Conservation (phyloP, 1,140 invertebrate genomes). For the Lepidostoma basale region DNA sequence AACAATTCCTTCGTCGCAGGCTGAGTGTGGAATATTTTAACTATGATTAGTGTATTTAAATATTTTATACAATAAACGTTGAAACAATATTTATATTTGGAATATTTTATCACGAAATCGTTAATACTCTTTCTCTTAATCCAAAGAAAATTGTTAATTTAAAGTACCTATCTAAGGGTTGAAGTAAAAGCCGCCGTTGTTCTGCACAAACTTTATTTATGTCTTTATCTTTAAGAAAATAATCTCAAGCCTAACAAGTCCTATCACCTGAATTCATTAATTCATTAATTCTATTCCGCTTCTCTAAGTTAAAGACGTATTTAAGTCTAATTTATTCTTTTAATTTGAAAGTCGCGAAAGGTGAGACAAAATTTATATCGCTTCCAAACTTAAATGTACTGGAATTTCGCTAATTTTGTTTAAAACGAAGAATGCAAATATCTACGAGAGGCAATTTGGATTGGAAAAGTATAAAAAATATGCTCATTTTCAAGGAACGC, state of each 20-base stretch:
- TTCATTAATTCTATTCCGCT: slow-evolving; percentile 27
- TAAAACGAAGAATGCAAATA: no score
- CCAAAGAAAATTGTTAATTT: no score
- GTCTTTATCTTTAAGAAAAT: slow-evolving; percentile 30
- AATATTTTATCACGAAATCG: no score
- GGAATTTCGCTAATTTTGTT: slow-evolving; percentile 11
- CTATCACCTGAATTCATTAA: slow-evolving; percentile 28
- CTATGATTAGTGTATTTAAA: no score
- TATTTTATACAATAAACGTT: no score
- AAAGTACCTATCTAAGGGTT: neutral
- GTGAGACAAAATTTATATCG: neutral
- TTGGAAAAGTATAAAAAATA: no score
- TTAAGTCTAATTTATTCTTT: slow-evolving; percentile 27
- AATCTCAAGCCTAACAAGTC: slow-evolving; percentile 10
- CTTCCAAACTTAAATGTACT: slow-evolving; percentile 4
- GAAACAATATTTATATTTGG: no score
- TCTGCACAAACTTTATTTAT: slow-evolving; percentile 29
- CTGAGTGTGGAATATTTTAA: no score
- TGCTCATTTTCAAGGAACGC: neutral
- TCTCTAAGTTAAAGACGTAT: slow-evolving; percentile 8
- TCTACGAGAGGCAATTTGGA: no score
- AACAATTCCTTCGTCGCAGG: no score
- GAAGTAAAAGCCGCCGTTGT: no score
- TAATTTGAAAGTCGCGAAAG: slow-evolving; percentile 21
- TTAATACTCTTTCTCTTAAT: no score